Evolutionary conservation across 2,888 invertebrate genomes (phyloP), one percentile per base, ranked within the genome.

Genomic region (Chrysina gloriosa): DNA sequence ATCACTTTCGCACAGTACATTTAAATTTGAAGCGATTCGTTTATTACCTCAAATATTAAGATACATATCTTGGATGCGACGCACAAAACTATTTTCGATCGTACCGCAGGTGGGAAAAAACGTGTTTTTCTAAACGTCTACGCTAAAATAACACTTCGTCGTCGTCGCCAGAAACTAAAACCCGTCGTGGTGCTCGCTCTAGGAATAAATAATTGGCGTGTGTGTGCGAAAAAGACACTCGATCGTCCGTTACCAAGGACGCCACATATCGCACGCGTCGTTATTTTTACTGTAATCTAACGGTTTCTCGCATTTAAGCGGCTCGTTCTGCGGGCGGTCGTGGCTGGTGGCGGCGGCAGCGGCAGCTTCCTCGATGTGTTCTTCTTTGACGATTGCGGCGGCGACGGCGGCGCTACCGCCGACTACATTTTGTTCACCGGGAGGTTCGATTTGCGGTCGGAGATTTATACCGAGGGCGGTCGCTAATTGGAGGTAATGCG

Each of bases 401-500:
- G 69, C 48, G 31, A 67, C 56, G n/a, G n/a, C n/a, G 1, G 45
- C 34, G 25, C 42, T 45, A 9, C 39, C 14, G 9, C 25, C 69
- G 31, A 67, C 48, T 31, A 67, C 56, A 58, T 58, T 71, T 56
- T 42, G 45, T 63, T 63, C 70, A 64, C 66, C 65, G n/a, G 47
- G 34, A n/a, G 65, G 65, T 21, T 64, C 64, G 21, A 50, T 75
- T 58, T 78, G 78, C 54, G 79, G 78, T 68, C 82, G 74, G 63
- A 84, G 71, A 74, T 84, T 83, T 58, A 83, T 83, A 42, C 83
- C 83, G 27, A 84, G 71, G 61, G 87, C 87, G 2, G 86, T 86
- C 1, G 87, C 87, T 52, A 88, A 74, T 76, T 88, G 88, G 6
- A 88, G 85, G 78, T 88, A 88, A 77, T 88, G 88, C 77, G 88